Conservation (phyloP, 2,888 invertebrate species). For the Druceiella hillmani region DNA sequence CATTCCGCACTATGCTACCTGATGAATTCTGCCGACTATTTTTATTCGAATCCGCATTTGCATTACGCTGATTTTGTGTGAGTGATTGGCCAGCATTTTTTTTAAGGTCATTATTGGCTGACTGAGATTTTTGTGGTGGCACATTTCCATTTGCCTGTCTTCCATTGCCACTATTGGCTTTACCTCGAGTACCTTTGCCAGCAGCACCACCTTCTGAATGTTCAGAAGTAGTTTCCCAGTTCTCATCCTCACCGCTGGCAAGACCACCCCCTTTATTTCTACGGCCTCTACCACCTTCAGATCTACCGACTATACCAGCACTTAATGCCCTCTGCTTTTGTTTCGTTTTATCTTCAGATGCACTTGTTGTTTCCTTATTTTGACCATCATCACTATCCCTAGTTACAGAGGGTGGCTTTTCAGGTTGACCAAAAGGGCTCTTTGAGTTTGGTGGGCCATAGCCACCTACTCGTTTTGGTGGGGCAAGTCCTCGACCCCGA, state of each 20-base stretch:
- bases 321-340: conserved; percentile 61
- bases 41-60: conserved; percentile 29
- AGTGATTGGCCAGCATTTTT: conserved; percentile 33
- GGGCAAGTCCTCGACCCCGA: conserved; percentile 47
- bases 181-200: conserved; percentile 34
- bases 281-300: conserved; percentile 31
- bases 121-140: conserved; percentile 31
- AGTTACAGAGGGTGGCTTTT: conserved; percentile 38
- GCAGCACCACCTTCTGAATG: conserved; percentile 59
- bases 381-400: conserved; percentile 36
- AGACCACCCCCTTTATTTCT: conserved; percentile 37
- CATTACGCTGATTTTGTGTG: conserved; percentile 3
- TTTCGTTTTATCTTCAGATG: conserved; percentile 60
- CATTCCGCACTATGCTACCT: conserved; percentile 24
- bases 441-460: conserved; percentile 79
- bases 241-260: conserved; percentile 52
- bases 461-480: conserved; percentile 61
- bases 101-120: conserved; percentile 36
- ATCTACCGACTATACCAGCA: conserved; percentile 58
- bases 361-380: conserved; percentile 13
- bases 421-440: conserved; percentile 63
- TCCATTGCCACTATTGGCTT: conserved; percentile 14
- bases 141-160: conserved; percentile 4
- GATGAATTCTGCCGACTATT: conserved; percentile 32
- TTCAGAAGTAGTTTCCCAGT: conserved; percentile 82